Evolutionary conservation across 2,888 invertebrate species (phyloP).

Genomic region (Lasioglossum zephyrum): DNA sequence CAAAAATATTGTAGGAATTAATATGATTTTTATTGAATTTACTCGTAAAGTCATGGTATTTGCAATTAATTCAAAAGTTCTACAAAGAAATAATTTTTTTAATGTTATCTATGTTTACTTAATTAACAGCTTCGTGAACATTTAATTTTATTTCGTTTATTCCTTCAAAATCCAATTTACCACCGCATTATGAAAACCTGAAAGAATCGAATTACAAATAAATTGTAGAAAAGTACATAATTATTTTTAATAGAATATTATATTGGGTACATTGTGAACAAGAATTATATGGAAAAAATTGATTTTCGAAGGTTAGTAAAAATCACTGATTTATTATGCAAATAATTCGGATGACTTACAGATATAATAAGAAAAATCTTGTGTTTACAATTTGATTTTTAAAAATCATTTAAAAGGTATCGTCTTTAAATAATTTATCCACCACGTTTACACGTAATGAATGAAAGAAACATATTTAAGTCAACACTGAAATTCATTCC

Average conservation of each 20-base stretch:
- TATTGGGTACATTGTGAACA: neutral
- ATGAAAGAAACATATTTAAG: constrained; percentile 6
- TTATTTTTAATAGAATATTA: neutral
- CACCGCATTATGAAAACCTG: constrained; percentile 30
- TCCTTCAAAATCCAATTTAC: constrained; percentile 2
- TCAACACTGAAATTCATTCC: constrained; percentile 7
- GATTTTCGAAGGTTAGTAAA: neutral
- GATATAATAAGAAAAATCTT: constrained; percentile 7
- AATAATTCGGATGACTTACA: constrained; percentile 23
- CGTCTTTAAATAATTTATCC: constrained; percentile 6
- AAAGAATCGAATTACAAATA: constrained; percentile 40
- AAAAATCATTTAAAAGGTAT: constrained; percentile 20
- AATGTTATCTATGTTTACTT: constrained; percentile 15
- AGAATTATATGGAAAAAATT: neutral
- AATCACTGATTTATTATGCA: constrained; percentile 14
- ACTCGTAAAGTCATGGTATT: constrained; percentile 35
- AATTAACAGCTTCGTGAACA: neutral
- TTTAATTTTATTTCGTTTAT: neutral
- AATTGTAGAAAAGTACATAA: neutral
- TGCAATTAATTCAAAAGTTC: constrained; percentile 14
- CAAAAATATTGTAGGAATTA: constrained; percentile 27
- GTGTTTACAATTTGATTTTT: constrained; percentile 18
- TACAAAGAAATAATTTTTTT: neutral
- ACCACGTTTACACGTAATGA: constrained; percentile 1
- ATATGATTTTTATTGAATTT: constrained; percentile 12